Evolutionary conservation across 2,888 invertebrate genomes (phyloP), one percentile per base, ranked within the genome.

Genomic region (Epinotia nisella): DNA sequence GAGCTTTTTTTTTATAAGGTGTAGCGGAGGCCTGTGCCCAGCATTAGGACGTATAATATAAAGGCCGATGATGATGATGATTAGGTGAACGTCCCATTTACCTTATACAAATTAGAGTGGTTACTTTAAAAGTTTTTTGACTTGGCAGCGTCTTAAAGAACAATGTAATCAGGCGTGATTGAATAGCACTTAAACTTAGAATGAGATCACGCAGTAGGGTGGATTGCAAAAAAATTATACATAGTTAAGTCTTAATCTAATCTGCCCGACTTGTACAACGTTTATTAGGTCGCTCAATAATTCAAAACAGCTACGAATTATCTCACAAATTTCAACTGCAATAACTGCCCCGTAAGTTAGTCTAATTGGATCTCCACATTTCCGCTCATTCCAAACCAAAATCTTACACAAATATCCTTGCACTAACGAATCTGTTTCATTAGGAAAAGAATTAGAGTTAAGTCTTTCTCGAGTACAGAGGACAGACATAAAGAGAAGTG

Each of bases 381-480:
- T 66, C 41, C 66, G 65, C 45, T 21, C 13, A 71, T 49, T 64
- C 64, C n/a, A 71, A 71, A 71, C 58, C 58, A 71, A 71, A 64
- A 71, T 71, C 55, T 35, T 64, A 19, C 29, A 29, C 29, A 24
- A 24, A 10, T 45, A 21, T 53, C 5, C 24, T 55, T 41, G 21
- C 13, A 53, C 19, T 49, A 62, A 62, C 21, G 39, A 15, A 35
- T 56, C 11, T 55, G 10, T n/a, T 39, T 56, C 21, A n/a, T 21
- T 49, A 24, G 19, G 21, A 41, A 66, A 41, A 3, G 41, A 24
- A 24, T 15, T 51, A 4, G 29, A 53, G 66, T 21, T 66, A 66
- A 15, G 55, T 21, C n/a, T 39, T 56, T 66, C n/a, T 66, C n/a
- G 39, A 39, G 9, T 7, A 4, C 9, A 65, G 53, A 39, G 10